These are phyloP conservation scores for Apotomis turbidana DNA, from an alignment of 2,888 invertebrate genomes.

Conservation along the genomic window DNA sequence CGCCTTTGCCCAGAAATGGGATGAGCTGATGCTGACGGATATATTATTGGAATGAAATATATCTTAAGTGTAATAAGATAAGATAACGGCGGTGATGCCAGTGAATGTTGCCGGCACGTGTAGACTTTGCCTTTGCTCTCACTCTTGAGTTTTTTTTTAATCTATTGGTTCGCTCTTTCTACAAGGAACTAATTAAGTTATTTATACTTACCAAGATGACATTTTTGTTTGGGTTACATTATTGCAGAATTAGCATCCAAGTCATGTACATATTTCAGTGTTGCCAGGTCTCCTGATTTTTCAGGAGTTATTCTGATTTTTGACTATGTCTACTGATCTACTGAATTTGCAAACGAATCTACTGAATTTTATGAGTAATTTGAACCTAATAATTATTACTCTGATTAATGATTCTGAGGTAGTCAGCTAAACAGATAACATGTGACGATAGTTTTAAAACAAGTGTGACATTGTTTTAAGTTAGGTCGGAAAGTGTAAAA, in stretches of 20 bases:
- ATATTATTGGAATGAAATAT: slow-evolving; percentile 12
- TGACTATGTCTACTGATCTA: no score
- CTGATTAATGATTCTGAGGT: no score
- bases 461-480: no score
- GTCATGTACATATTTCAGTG: not conserved
- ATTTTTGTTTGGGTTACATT: not conserved
- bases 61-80: no score
- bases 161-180: not conserved
- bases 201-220: not conserved
- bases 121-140: not conserved
- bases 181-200: not conserved
- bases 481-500: no score
- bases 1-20: slow-evolving; percentile 19
- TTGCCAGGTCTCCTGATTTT: no score
- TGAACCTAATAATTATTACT: no score
- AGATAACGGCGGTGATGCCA: not conserved
- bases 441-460: no score
- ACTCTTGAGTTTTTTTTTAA: not conserved
- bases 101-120: not conserved
- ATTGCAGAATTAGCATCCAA: not conserved
- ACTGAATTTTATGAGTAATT: no score
- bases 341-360: no score
- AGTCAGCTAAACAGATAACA: no score
- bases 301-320: no score
- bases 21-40: slow-evolving; percentile 25